Evolutionary conservation across 2,113 vertebrate genomes (phyloP).

Genomic region (Perca fluviatilis): DNA sequence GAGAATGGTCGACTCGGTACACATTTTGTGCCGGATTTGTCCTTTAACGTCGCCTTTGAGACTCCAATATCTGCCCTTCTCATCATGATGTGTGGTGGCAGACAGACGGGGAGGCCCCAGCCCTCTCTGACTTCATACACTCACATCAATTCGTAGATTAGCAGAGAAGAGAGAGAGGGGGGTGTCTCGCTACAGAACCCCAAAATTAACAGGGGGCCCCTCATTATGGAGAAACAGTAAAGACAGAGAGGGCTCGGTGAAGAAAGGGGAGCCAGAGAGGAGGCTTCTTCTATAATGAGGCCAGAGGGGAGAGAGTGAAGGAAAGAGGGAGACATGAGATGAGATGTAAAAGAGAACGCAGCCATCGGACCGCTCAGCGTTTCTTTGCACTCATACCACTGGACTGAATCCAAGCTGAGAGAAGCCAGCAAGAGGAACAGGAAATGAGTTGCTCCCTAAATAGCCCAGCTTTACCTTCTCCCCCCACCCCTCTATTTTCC

Average conservation of each 20-base stretch:
- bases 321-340: constrained; percentile 45
- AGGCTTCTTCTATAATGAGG: constrained; percentile 55
- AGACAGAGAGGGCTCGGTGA: constrained; percentile 71
- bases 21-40: too few relatives aligned
- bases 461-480: constrained; percentile 58
- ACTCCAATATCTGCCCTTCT: constrained; percentile 64
- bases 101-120: constrained; percentile 68
- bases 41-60: constrained; percentile 70
- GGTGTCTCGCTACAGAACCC: constrained; percentile 71
- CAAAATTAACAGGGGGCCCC: constrained; percentile 79
- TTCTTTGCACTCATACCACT: neutral
- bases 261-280: constrained; percentile 34
- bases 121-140: constrained; percentile 67
- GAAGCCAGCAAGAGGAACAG: constrained; percentile 61
- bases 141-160: constrained; percentile 66
- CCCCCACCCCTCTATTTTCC: constrained; percentile 22
- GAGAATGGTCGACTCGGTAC: too few relatives aligned
- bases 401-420: constrained; percentile 35
- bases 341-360: constrained; percentile 32
- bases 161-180: constrained; percentile 20
- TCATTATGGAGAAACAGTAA: constrained; percentile 65
- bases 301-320: constrained; percentile 29
- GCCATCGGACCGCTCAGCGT: constrained; percentile 19
- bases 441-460: constrained; percentile 76
- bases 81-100: constrained; percentile 68